Evolutionary conservation across 2,888 invertebrate genomes (phyloP).

Genomic region (Plebejus argus): DNA sequence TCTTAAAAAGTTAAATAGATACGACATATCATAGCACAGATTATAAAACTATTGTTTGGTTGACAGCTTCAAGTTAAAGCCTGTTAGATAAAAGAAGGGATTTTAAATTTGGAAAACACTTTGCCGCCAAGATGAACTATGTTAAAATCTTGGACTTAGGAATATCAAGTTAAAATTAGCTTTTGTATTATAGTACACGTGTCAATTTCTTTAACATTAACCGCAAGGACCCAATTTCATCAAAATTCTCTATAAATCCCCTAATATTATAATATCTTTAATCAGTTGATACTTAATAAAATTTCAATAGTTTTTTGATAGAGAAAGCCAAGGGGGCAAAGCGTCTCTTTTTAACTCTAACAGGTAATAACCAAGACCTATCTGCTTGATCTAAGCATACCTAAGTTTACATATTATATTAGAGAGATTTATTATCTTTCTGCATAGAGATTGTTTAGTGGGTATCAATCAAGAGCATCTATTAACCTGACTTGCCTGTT

Average conservation of each 20-base stretch:
- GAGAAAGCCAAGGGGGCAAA: too few species aligned
- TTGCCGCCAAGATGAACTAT: not conserved
- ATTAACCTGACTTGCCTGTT: not conserved
- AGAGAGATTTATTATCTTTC: not conserved
- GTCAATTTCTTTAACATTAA: too few species aligned
- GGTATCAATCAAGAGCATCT: not conserved
- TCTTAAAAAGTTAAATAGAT: not conserved
- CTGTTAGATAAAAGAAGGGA: not conserved
- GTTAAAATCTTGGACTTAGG: not conserved
- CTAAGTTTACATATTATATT: not conserved
- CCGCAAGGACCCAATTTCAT: too few species aligned
- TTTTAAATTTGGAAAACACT: not conserved
- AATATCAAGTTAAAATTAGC: too few species aligned
- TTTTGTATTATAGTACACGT: too few species aligned
- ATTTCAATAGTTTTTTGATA: too few species aligned
- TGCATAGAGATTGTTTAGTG: not conserved
- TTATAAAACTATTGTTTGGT: not conserved
- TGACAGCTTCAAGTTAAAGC: slow-evolving; percentile 11
- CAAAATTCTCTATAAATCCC: too few species aligned
- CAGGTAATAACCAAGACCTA: too few species aligned
- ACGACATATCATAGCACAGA: slow-evolving; percentile 12
- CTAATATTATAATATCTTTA: too few species aligned
- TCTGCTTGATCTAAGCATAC: not conserved
- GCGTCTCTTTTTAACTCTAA: too few species aligned
- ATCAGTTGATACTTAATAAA: too few species aligned